Conservation (phyloP, 2,797 vertebrate species). For the Graptemys geographica region DNA sequence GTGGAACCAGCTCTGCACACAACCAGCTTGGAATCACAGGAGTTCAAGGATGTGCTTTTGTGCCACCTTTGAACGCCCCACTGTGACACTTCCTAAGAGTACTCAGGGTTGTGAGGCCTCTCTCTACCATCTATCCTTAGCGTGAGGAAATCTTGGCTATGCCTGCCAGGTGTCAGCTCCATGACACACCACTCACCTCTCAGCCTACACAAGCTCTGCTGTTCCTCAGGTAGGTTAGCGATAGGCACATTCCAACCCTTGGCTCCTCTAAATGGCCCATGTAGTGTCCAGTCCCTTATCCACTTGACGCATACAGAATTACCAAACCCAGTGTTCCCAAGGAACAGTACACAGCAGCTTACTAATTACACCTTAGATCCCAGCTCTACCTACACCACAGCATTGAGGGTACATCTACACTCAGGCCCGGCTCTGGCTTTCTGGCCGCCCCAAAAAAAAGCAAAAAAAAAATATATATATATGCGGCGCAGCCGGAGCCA, state of each 20-base stretch:
- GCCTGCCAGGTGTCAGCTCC: not conserved
- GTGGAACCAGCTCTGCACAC: not conserved
- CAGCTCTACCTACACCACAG: not conserved
- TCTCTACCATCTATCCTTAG: not conserved
- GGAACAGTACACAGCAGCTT: not conserved
- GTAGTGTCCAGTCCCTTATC: not conserved
- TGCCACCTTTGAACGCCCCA: not conserved
- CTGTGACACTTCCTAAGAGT: not conserved
- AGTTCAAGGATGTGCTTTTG: not conserved
- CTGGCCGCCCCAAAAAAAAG: too few species aligned
- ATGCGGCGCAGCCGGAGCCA: too few species aligned
- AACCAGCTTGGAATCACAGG: not conserved
- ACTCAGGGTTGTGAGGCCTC: not conserved
- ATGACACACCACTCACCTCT: not conserved
- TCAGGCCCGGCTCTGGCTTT: not conserved
- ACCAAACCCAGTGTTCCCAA: not conserved
- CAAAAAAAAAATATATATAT: too few species aligned
- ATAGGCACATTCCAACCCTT: not conserved
- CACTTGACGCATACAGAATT: not conserved
- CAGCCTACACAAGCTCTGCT: not conserved
- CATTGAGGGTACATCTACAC: not conserved
- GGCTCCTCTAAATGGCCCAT: not conserved
- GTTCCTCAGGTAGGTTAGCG: not conserved
- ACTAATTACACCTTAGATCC: not conserved
- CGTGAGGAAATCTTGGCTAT: not conserved